phyloP scores from a whole-genome alignment of 1,140 invertebrate genomes.

The Pseudomyrmex sp. region DNA sequence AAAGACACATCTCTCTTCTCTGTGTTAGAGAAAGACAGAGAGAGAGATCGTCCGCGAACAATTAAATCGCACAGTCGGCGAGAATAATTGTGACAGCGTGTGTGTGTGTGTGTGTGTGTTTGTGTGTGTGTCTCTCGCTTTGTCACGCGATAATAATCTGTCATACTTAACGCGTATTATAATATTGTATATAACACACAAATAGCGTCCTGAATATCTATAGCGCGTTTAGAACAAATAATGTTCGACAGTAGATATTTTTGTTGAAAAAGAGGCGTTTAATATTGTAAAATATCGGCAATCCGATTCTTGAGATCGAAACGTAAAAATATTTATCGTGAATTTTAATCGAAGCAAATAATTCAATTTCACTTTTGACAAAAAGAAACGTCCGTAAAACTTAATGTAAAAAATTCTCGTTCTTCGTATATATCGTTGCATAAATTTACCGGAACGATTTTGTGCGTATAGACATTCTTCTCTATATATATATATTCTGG shows the following conservation, averaged over 20 bases:
- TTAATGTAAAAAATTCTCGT: neutral
- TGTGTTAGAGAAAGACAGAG: neutral
- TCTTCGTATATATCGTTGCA: conserved; percentile 1
- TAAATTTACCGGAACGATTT: conserved; percentile 22
- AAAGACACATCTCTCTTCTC: neutral
- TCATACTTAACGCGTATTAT: conserved; percentile 13
- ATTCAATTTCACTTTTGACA: conserved; percentile 19
- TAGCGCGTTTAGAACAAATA: too few relatives aligned
- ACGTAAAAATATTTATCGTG: too few relatives aligned
- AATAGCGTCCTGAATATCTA: too few relatives aligned
- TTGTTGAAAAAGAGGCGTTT: neutral
- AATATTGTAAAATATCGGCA: too few relatives aligned
- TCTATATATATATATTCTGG: neutral
- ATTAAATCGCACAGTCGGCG: conserved; percentile 49
- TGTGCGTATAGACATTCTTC: neutral
- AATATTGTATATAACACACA: neutral
- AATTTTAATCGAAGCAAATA: neutral
- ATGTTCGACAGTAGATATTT: neutral
- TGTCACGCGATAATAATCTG: conserved; percentile 22
- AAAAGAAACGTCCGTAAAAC: conserved; percentile 3
- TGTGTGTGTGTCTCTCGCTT: too few relatives aligned
- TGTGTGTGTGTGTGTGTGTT: too few relatives aligned
- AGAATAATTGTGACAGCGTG: conserved; percentile 24
- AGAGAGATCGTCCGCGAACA: conserved; percentile 39
- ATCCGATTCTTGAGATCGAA: too few relatives aligned